A percentile compares a stretch with the other conserved stretches of the same genome.
These are phyloP conservation scores for Scartelaos histophorus DNA, from an alignment of 2,113 vertebrate species.

Conservation along the genomic window DNA sequence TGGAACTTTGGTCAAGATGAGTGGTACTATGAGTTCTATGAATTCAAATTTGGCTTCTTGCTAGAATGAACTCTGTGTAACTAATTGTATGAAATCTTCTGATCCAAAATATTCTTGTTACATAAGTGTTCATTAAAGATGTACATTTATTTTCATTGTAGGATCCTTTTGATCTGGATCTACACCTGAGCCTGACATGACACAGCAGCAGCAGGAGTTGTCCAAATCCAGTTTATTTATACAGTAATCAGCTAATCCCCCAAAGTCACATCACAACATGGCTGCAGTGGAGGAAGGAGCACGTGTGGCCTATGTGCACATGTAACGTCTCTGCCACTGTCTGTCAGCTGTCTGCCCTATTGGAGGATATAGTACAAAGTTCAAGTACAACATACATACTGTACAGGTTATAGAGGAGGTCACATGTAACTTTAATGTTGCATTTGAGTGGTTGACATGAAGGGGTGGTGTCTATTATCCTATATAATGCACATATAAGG, in stretches of 20 bases:
- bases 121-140: too few relatives aligned
- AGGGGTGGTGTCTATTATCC: neutral
- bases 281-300: neutral
- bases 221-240: conserved; percentile 68
- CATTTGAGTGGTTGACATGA: neutral
- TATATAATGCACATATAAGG: neutral
- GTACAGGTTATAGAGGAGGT: neutral
- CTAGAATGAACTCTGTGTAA: neutral
- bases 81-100: neutral
- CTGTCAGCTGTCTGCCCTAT: neutral
- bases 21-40: neutral
- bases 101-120: neutral
- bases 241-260: conserved; percentile 70
- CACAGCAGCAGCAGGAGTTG: conserved; percentile 51
- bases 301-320: conserved; percentile 4
- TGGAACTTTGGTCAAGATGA: neutral
- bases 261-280: conserved; percentile 39
- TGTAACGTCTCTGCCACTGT: conserved; percentile 4
- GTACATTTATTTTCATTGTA: neutral
- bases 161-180: neutral
- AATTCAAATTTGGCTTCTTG: neutral
- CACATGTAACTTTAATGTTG: neutral
- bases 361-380: neutral
- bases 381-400: neutral
- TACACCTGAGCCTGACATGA: conserved; percentile 27